Evolutionary conservation across 1,140 invertebrate species (phyloP), one percentile per base, ranked within the genome.

Genomic region (Battus philenor): DNA sequence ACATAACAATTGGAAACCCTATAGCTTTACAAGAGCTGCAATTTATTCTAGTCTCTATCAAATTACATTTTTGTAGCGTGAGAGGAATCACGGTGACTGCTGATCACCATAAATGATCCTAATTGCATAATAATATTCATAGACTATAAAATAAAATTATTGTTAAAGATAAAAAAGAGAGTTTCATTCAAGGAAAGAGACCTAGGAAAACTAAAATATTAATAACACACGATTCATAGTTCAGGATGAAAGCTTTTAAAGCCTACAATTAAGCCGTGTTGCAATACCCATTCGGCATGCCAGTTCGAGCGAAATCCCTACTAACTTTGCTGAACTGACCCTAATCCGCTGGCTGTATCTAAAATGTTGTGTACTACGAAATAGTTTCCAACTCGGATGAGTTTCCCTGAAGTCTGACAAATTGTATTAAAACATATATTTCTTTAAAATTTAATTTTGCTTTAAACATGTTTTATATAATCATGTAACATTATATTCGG

Each of bases 211-310:
- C 16, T 49, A 34, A 49, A 53, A 57, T 33, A 49, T 57, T 44
- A 52, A 57, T 51, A 31, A n/a, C n/a, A n/a, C n/a, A n/a, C n/a
- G n/a, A 49, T 52, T 50, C 47, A 26, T 39, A 18, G 46, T 48
- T 45, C 34, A 33, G 36, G 44, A 54, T 57, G 50, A 60, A 65
- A 65, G 52, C 58, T 56, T 56, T 50, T 34, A 61, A 53, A 65
- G 47, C 58, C 44, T 53, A 53, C 54, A 65, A 66, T 66, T 66
- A 66, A 61, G 58, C 54, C 47, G 47, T 41, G 47, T 44, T 54
- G 46, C 52, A 44, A 44, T 54, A 53, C 47, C 41, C 38, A 49
- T 49, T 48, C 43, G 51, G 39, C 38, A 41, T 41, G 38, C 38
- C 38, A 41, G 38, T 26, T 27, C 38, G 22, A 34, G 22, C 46